Conservation (phyloP, 2,888 invertebrate species). For the Heteropelma amictum region DNA sequence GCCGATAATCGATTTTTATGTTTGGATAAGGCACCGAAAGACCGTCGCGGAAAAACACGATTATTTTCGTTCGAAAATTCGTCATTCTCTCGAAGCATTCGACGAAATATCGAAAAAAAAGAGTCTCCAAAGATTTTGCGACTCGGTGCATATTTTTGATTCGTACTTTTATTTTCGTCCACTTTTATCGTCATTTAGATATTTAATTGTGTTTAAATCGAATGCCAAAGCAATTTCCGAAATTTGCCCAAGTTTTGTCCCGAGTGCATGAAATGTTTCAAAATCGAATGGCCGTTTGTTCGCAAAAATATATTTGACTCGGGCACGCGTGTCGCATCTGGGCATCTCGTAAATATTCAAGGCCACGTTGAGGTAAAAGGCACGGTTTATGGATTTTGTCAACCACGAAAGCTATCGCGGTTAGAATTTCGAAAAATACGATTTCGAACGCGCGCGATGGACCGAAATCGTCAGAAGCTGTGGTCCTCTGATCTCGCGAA, state of each 20-base stretch:
- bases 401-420: conserved; percentile 66
- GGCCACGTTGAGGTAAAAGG: conserved; percentile 66
- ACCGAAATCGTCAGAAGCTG: background rate
- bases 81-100: background rate
- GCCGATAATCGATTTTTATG: conserved; percentile 25
- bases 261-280: too few relatives aligned
- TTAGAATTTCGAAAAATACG: conserved; percentile 41
- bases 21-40: conserved; percentile 44
- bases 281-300: too few relatives aligned
- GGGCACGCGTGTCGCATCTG: too few relatives aligned
- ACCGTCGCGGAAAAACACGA: conserved; percentile 22
- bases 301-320: too few relatives aligned
- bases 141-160: too few relatives aligned
- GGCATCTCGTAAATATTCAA: too few relatives aligned
- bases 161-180: too few relatives aligned
- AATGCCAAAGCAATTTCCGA: too few relatives aligned
- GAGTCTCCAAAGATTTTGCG: too few relatives aligned
- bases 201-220: too few relatives aligned
- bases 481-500: background rate
- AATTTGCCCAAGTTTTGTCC: too few relatives aligned
- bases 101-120: background rate
- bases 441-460: conserved; percentile 26
- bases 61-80: background rate
- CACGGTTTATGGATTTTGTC: conserved; percentile 61
- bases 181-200: too few relatives aligned